Evolutionary conservation across 2,888 invertebrate genomes (phyloP), one percentile per base, ranked within the genome.

Genomic region (Hypercompe scribonia): DNA sequence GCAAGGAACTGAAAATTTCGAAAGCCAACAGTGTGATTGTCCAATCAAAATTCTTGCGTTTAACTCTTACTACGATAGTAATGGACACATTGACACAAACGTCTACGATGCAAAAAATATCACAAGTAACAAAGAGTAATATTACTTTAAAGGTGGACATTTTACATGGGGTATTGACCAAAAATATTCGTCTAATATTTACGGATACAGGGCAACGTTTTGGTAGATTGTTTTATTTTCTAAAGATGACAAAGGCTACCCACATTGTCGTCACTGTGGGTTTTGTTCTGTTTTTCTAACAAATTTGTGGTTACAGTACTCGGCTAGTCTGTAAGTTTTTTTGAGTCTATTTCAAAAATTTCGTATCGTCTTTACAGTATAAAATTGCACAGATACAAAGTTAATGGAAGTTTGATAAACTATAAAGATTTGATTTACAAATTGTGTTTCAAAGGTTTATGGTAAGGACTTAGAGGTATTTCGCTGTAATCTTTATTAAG

Each of bases 241-340:
- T 86, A 81, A 77, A 88, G 94, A 94, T 95, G 94, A 94, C 93
- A 93, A 85, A 85, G 82, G 83, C 78, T 90, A 87, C 83, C 78
- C 80, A 79, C 80, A 82, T 90, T 88, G 81, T 71, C 70, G 82
- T 81, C 82, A 81, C 85, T 87, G 85, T 82, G 79, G 83, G 81
- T 87, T 86, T 81, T 83, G 82, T 77, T 84, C 73, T 79, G 84
- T 81, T 79, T 78, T 68, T 75, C 65, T 78, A 70, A 68, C 65
- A 63, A 69, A 64, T 68, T 71, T n/a, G 81, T 75, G 76, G 80
- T 10, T 24, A 24, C 24, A 24, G 10, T 24, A 50, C 50, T 50
- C 8, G 24, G 7, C 0, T 24, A 24, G 8, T 50, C 50, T 10
- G 10, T 24, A 10, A 50, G 24, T 24, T 24, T 46, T 70, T 73